Conservation (phyloP, 1,140 invertebrate genomes). For the Drosophila jambulina region DNA sequence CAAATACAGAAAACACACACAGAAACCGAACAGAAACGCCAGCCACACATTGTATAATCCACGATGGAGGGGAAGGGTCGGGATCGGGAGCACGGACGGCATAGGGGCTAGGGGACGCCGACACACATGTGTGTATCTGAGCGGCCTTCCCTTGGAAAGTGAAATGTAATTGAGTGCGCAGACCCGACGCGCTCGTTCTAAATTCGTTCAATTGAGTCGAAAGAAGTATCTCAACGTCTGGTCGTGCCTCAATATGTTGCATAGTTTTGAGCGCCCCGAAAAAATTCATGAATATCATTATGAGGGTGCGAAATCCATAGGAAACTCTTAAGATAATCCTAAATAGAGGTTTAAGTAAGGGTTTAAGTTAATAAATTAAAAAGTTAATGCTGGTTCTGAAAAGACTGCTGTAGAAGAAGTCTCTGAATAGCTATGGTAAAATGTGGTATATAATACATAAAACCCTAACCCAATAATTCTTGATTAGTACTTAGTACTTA, state of each 20-base stretch:
- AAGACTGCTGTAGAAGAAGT: no score
- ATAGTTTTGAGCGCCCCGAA: constrained; percentile 61
- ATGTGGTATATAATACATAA: no score
- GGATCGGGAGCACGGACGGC: constrained; percentile 6
- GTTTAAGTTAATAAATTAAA: background rate
- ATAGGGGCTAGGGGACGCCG: constrained; percentile 6
- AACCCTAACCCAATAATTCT: no score
- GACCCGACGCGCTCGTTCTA: constrained; percentile 50
- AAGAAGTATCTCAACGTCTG: constrained; percentile 30
- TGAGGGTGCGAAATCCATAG: background rate
- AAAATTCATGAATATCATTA: constrained; percentile 40
- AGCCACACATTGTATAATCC: constrained; percentile 66
- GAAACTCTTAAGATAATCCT: background rate
- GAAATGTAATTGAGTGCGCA: constrained; percentile 73
- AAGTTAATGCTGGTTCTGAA: no score
- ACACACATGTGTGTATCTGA: constrained; percentile 49
- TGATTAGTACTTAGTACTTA: no score
- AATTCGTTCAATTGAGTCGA: constrained; percentile 69
- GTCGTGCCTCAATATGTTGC: constrained; percentile 37
- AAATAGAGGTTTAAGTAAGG: background rate
- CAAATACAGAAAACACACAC: constrained; percentile 40
- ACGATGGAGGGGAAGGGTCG: constrained; percentile 23
- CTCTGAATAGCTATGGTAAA: no score
- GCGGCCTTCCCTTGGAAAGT: constrained; percentile 77
- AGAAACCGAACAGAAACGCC: constrained; percentile 37